phyloP scores from a whole-genome alignment of 2,113 vertebrate species.

The Atractosteus spatula region DNA sequence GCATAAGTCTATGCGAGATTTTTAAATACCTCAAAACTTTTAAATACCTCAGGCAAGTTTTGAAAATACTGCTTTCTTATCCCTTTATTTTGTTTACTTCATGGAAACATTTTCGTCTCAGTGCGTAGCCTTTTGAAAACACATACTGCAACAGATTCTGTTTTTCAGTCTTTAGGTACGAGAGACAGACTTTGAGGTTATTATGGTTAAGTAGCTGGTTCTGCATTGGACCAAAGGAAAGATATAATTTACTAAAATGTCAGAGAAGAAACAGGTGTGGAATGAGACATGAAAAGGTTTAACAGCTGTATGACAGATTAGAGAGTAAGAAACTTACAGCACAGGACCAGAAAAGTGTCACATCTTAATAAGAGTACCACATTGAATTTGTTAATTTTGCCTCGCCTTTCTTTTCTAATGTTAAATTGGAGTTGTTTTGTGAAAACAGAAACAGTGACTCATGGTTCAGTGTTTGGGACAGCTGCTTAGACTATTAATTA shows the following conservation, averaged over 20 bases:
- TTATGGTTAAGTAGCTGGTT: not conserved
- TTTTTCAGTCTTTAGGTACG: no score
- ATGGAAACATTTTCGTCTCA: no score
- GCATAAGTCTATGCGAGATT: no score
- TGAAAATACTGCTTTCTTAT: no score
- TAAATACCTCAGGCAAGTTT: no score
- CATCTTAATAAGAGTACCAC: constrained; percentile 53
- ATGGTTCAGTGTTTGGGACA: constrained; percentile 53
- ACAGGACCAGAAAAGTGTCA: constrained; percentile 7
- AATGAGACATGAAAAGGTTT: constrained; percentile 12
- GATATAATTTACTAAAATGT: constrained; percentile 50
- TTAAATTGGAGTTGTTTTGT: constrained; percentile 52
- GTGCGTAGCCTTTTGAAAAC: no score
- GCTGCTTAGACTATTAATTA: constrained; percentile 68
- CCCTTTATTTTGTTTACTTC: no score
- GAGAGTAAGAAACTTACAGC: not conserved
- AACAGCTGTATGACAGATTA: not conserved
- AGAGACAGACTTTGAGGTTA: no score
- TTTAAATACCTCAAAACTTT: no score
- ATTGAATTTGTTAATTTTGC: constrained; percentile 39
- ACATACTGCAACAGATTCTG: no score
- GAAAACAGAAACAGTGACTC: constrained; percentile 70
- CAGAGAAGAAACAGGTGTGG: constrained; percentile 6
- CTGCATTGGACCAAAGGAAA: constrained; percentile 39
- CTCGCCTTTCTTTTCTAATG: constrained; percentile 58